Evolutionary conservation across 2,113 vertebrate species (phyloP).

Genomic region (Rousettus leschenaultii): DNA sequence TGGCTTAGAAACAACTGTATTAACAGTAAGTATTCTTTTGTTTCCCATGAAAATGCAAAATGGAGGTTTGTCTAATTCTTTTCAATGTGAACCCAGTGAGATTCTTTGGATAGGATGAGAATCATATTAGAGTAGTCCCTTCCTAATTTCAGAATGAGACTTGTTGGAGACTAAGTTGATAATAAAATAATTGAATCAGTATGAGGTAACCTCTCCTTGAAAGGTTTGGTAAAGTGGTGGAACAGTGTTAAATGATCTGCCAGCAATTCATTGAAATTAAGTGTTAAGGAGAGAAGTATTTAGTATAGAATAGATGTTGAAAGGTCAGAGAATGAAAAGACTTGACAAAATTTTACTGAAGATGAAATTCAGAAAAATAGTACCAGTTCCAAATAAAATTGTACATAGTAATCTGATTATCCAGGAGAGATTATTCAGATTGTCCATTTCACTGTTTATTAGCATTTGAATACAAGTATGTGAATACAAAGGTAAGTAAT

Average conservation of each 20-base stretch:
- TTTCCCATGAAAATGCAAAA: constrained; percentile 33
- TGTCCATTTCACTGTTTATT: not conserved
- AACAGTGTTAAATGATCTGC: constrained; percentile 38
- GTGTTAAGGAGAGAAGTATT: constrained; percentile 44
- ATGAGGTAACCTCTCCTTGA: constrained; percentile 5
- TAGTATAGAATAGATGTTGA: constrained; percentile 62
- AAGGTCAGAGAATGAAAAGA: constrained; percentile 56
- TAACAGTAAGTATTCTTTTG: not conserved
- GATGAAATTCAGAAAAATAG: constrained; percentile 32
- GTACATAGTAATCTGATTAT: constrained; percentile 5
- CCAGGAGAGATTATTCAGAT: not conserved
- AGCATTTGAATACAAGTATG: not conserved
- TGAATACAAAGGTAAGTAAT: not conserved
- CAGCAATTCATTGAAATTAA: constrained; percentile 42
- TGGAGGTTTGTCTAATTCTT: constrained; percentile 25
- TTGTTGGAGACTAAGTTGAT: constrained; percentile 21
- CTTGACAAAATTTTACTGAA: constrained; percentile 47
- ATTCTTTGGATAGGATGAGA: not conserved
- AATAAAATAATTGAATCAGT: constrained; percentile 38
- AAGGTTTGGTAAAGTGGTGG: not conserved
- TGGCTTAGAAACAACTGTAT: constrained; percentile 30
- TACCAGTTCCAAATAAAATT: constrained; percentile 41
- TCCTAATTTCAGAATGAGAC: constrained; percentile 31
- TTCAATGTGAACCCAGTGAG: not conserved
- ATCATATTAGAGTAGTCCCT: not conserved